Conservation (phyloP, 2,888 invertebrate species). For the Agrotis segetum region DNA sequence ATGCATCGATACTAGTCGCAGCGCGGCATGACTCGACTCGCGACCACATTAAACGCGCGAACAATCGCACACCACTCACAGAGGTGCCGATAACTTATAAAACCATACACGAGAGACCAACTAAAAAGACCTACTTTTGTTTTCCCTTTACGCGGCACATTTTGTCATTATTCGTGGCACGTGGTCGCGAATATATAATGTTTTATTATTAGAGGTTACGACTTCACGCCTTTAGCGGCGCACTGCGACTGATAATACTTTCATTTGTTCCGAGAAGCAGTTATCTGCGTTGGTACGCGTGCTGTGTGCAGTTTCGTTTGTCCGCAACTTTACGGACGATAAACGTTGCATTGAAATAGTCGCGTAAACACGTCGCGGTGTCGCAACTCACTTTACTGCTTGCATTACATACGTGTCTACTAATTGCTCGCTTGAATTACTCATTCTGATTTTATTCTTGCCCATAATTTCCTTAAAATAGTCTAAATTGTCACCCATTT, state of each 20-base stretch:
- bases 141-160: constrained; percentile 80
- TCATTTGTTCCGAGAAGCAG: constrained; percentile 87
- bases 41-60: constrained; percentile 70
- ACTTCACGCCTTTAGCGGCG: constrained; percentile 88
- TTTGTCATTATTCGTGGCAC: constrained; percentile 88
- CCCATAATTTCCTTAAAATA: constrained; percentile 19
- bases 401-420: constrained; percentile 56
- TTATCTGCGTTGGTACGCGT: constrained; percentile 76
- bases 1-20: constrained; percentile 63
- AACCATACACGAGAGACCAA: constrained; percentile 74
- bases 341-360: constrained; percentile 67
- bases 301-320: constrained; percentile 67
- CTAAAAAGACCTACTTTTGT: constrained; percentile 86
- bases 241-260: constrained; percentile 86
- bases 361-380: constrained; percentile 55
- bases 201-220: constrained; percentile 88
- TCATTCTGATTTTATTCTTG: constrained; percentile 22
- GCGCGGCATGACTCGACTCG: constrained; percentile 60
- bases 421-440: constrained; percentile 50
- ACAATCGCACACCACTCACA: constrained; percentile 72
- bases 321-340: constrained; percentile 66
- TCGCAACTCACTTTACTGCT: constrained; percentile 53
- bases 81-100: constrained; percentile 85
- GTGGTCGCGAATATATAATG: constrained; percentile 90
- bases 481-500: neutral